Evolutionary conservation across 2,113 vertebrate species (phyloP), one percentile per base, ranked within the genome.

Genomic region (Podilymbus podiceps): DNA sequence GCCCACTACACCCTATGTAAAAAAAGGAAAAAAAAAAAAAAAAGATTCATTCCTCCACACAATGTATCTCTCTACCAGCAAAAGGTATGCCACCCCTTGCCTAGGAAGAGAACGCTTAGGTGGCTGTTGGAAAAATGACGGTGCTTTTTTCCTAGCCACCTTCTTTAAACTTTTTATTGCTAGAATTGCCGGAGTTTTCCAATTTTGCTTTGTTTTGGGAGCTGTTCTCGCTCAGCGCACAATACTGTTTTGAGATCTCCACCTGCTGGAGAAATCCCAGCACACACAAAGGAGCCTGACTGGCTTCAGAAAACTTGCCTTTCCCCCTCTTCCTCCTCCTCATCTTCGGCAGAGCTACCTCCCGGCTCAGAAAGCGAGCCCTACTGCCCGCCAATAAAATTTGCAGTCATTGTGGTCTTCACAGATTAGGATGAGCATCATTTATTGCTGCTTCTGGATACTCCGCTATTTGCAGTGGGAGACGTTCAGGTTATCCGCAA

Each of bases 21-120:
- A 93, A 83, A 95, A 90, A 95, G 92, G 88, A 66, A 60, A 64
- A n/a, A 30, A 13, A 21, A 27, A 19, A n/a, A 33, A 30, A 5
- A 2, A 87, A 79, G 38, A 92, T 82, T 89, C 72, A 95, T 97
- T 98, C 96, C 75, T n/a, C 74, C 87, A 95, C 95, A 82, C 55
- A 38, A 25, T 23, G 27, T 40, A 31, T 81, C 44, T 55, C 42
- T 40, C 20, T 31, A 3, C 56, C 6, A 19, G 52, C 12, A 24
- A 90, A 47, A 95, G 56, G 88, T 77, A 3, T 8, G 68, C 49
- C 25, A 8, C 15, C 19, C 5, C 60, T 72, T 7, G 9, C 24
- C 24, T 23, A 14, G n/a, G 60, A 49, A 60, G 38, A 24, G 69
- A 12, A 50, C 30, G 33, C 8, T 88, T 47, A 12, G 78, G 77